Evolutionary conservation across 2,113 vertebrate species (phyloP), one percentile per base, ranked within the genome.

Genomic region (Ptyas mucosa): DNA sequence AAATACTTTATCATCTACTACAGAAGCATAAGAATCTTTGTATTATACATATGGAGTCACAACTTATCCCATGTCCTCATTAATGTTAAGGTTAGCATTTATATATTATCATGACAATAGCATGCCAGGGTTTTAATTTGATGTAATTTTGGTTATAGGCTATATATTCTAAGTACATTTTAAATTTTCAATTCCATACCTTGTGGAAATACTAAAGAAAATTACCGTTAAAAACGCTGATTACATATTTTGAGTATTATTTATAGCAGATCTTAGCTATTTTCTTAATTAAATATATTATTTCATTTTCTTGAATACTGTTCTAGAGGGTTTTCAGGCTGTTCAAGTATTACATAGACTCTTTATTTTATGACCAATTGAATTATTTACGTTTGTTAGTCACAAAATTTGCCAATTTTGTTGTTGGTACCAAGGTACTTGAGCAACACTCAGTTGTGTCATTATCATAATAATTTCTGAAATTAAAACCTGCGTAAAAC

Each of bases 401-500:
- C 95, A 97, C 97, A 97, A 97, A 97, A 97, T 95, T 97, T 58
- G 23, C 95, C 91, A 97, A 95, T 97, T 97, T 95, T 94, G 96
- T 96, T 96, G 97, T 96, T 97, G 96, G 95, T 97, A 96, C 94
- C 94, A 95, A 97, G 96, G 96, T 96, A 95, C 97, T 97, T 96
- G 95, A 96, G 97, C 95, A 97, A 96, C 96, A 97, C 98, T 97
- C 98, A 97, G 96, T 96, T 97, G 97, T 97, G 94, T 97, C 96
- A 97, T 98, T 98, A 98, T 92, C 95, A 90, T 98, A 98, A 98
- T 97, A 98, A 97, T 97, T 97, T 97, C 96, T 97, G 97, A 98
- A 98, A 98, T 98, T 98, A 98, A 98, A 98, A 98, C 97, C 97
- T 97, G 96, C 96, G 97, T 98, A 97, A 97, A 98, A 98, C 98